phyloP scores from a whole-genome alignment of 2,113 vertebrate species.

The Hystrix cristata region DNA sequence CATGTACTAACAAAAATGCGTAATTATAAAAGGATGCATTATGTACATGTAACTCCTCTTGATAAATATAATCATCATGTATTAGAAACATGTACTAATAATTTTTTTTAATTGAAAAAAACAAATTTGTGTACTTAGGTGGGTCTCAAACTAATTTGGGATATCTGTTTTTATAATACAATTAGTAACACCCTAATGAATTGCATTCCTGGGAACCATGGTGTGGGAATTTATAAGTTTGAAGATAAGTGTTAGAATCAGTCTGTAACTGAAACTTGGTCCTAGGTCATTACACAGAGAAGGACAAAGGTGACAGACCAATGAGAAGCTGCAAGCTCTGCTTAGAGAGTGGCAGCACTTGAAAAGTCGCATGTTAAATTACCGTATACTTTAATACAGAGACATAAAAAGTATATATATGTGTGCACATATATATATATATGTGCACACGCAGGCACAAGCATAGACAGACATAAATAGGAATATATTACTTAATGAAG shows the following conservation, averaged over 20 bases:
- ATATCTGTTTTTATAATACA: background rate
- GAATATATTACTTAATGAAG: background rate
- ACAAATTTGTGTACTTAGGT: background rate
- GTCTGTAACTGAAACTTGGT: background rate
- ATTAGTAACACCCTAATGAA: background rate
- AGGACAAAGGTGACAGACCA: background rate
- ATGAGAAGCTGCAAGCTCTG: background rate
- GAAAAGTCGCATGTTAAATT: background rate
- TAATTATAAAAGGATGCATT: background rate
- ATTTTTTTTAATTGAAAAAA: background rate
- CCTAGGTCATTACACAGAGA: background rate
- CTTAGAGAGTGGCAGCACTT: background rate
- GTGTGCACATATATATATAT: background rate
- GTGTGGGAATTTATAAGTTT: background rate
- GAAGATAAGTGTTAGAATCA: background rate
- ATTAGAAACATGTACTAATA: background rate
- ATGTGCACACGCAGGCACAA: background rate
- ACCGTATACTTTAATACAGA: background rate
- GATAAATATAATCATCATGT: background rate
- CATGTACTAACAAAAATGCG: background rate
- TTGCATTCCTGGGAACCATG: background rate
- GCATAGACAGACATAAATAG: background rate
- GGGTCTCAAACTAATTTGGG: background rate
- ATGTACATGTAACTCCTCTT: background rate
- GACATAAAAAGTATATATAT: background rate